Conservation (phyloP, 2,113 vertebrate genomes). For the Monopterus albus region DNA sequence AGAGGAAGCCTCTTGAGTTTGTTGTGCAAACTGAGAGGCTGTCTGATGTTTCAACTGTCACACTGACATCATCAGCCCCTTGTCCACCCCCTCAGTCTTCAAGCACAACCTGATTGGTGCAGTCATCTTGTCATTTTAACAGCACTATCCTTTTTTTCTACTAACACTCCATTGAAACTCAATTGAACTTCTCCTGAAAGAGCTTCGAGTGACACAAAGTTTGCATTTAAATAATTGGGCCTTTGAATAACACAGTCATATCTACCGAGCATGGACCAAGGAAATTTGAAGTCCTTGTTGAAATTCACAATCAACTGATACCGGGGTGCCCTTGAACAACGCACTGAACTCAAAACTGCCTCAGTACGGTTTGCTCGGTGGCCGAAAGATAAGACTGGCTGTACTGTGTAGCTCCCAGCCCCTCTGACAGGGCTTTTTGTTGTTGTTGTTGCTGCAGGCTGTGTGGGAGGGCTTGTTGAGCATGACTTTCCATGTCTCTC, state of each 20-base stretch:
- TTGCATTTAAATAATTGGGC: background rate
- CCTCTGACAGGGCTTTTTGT: slow-evolving; percentile 63
- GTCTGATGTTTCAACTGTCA: slow-evolving; percentile 68
- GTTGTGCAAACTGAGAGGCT: slow-evolving; percentile 50
- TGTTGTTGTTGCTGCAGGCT: slow-evolving; percentile 70
- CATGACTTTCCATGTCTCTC: slow-evolving; percentile 60
- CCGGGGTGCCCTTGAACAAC: background rate
- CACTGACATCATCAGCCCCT: slow-evolving; percentile 68
- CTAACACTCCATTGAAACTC: no score
- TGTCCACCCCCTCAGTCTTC: slow-evolving; percentile 35
- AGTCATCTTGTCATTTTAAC: slow-evolving; percentile 28
- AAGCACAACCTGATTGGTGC: slow-evolving; percentile 44
- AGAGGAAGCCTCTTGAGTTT: slow-evolving; percentile 47
- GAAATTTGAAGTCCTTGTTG: background rate
- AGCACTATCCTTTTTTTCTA: slow-evolving; percentile 5
- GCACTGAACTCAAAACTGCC: background rate
- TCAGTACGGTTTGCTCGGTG: background rate
- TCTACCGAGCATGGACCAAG: background rate
- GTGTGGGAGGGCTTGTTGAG: slow-evolving; percentile 72
- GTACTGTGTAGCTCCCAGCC: slow-evolving; percentile 15
- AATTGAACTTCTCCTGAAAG: background rate
- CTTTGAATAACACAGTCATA: background rate
- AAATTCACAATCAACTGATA: background rate
- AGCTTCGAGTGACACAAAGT: background rate
- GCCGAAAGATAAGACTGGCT: background rate